Evolutionary conservation across 2,888 invertebrate genomes (phyloP).

Genomic region (Acanthoscelides obtectus): DNA sequence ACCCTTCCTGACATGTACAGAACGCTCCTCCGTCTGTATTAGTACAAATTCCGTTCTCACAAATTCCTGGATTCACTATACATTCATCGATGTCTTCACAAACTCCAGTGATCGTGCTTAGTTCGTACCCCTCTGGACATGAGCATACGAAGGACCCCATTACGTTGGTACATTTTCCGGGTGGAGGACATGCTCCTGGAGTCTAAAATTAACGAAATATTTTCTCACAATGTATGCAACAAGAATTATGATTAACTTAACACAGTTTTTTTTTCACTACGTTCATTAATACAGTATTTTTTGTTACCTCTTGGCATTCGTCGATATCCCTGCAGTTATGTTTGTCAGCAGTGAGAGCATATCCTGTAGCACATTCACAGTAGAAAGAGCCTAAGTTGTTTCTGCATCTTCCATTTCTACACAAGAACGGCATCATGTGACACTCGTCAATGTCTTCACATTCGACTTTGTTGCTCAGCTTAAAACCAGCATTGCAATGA

Average conservation of each 20-base stretch:
- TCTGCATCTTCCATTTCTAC: conserved; percentile 78
- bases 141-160: conserved; percentile 70
- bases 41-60: conserved; percentile 75
- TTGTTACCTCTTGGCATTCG: conserved; percentile 64
- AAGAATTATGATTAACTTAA: background rate
- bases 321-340: conserved; percentile 76
- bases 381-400: conserved; percentile 75
- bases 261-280: conserved; percentile 4
- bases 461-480: conserved; percentile 71
- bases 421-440: conserved; percentile 75
- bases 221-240: too few species aligned
- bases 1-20: conserved; percentile 77
- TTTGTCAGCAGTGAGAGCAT: conserved; percentile 66
- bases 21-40: conserved; percentile 79
- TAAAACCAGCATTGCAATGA: conserved; percentile 72
- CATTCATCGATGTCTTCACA: conserved; percentile 80
- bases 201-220: conserved; percentile 47
- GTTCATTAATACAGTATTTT: background rate
- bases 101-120: conserved; percentile 57
- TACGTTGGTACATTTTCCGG: conserved; percentile 63
- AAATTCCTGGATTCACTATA: conserved; percentile 62
- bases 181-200: conserved; percentile 56
- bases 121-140: conserved; percentile 74
- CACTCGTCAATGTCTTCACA: conserved; percentile 83
- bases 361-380: conserved; percentile 79